phyloP scores from a whole-genome alignment of 2,888 invertebrate species.

The Acrobasis suavella region DNA sequence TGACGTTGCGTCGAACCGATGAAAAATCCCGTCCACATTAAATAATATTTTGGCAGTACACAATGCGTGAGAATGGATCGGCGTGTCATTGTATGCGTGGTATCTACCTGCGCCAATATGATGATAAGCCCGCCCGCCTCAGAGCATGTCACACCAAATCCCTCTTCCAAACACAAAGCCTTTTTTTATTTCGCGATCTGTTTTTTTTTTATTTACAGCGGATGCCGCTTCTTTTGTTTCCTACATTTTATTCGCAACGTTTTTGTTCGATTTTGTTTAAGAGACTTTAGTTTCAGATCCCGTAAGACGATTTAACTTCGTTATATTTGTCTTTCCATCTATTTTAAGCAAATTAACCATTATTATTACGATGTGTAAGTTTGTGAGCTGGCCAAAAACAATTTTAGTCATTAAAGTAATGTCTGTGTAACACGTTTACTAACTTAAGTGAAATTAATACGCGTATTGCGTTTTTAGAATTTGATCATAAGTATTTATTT shows the following conservation, averaged over 20 bases:
- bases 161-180: conserved; percentile 55
- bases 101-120: conserved; percentile 52
- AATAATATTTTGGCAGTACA: conserved; percentile 30
- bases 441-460: too few relatives aligned
- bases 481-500: too few relatives aligned
- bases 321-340: conserved; percentile 1
- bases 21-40: conserved; percentile 27
- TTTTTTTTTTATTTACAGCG: conserved; percentile 56
- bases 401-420: background rate
- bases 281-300: background rate
- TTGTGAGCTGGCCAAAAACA: conserved; percentile 1
- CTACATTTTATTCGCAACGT: conserved; percentile 32
- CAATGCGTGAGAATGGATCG: conserved; percentile 31
- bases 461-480: too few relatives aligned
- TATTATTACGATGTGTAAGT: background rate
- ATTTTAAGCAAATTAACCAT: background rate
- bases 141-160: conserved; percentile 61
- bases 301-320: conserved; percentile 8
- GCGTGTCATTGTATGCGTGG: conserved; percentile 29
- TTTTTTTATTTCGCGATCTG: conserved; percentile 48
- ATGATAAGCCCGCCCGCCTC: conserved; percentile 57
- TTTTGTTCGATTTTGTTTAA: conserved; percentile 26
- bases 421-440: background rate
- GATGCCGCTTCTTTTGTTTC: conserved; percentile 37
- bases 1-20: conserved; percentile 15